Conservation (phyloP, 2,797 vertebrate genomes). For the Tiaroga cobitis region DNA sequence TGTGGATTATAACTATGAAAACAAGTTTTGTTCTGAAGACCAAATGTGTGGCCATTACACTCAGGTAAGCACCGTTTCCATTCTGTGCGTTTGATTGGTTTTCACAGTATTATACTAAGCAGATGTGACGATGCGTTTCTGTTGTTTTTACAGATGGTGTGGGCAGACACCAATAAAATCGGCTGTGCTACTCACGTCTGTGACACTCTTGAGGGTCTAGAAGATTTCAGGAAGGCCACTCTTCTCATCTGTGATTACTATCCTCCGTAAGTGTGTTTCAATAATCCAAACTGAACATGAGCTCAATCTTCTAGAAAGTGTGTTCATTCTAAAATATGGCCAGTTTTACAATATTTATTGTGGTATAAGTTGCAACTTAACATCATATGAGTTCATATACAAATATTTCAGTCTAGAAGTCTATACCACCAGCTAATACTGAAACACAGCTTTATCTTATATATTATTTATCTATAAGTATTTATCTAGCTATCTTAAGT, state of each 20-base stretch:
- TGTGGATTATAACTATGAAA: slow-evolving; percentile 65
- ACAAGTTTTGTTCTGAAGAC: slow-evolving; percentile 71
- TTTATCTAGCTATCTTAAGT: not conserved
- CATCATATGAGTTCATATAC: too few species aligned
- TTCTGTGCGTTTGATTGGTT: not conserved
- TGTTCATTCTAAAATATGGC: too few species aligned
- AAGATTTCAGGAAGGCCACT: slow-evolving; percentile 45
- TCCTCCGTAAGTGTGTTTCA: slow-evolving; percentile 69
- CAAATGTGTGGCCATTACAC: slow-evolving; percentile 80
- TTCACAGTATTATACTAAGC: not conserved
- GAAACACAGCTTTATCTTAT: not conserved
- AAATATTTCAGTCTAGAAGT: not conserved
- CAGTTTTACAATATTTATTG: not conserved
- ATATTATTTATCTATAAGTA: too few species aligned
- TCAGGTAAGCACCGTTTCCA: slow-evolving; percentile 68
- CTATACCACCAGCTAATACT: not conserved
- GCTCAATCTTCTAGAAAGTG: too few species aligned
- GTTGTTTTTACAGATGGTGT: slow-evolving; percentile 76
- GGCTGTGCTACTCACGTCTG: slow-evolving; percentile 76
- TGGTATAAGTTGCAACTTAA: not conserved
- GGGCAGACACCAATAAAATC: slow-evolving; percentile 70
- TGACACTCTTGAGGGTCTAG: slow-evolving; percentile 62
- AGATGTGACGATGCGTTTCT: not conserved
- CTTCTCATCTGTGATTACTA: slow-evolving; percentile 79
- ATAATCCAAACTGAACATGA: too few species aligned